A percentile compares a stretch with the other conserved stretches of the same genome.
Conservation (phyloP, 2,797 vertebrate genomes). For the Buceros bicornis region DNA sequence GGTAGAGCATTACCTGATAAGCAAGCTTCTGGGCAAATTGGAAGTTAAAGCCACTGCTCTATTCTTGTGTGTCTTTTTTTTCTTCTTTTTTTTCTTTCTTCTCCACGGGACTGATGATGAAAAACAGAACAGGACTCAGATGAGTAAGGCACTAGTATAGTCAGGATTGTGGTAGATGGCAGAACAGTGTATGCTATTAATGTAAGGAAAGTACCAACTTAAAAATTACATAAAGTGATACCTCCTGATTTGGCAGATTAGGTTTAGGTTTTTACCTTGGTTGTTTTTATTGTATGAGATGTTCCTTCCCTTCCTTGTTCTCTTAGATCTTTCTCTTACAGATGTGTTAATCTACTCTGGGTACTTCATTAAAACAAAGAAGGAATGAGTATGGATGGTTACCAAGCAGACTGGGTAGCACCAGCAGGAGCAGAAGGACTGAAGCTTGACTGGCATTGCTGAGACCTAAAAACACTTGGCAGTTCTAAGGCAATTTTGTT, state of each 20-base stretch:
- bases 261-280: neutral
- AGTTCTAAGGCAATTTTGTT: neutral
- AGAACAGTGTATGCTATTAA: neutral
- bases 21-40: neutral
- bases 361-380: neutral
- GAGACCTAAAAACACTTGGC: neutral
- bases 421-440: neutral
- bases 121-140: neutral
- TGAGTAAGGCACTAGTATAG: neutral
- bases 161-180: neutral
- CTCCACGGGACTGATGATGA: neutral
- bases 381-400: neutral
- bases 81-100: neutral
- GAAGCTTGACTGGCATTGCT: neutral
- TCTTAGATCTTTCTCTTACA: neutral
- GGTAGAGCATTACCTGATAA: neutral
- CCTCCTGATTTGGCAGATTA: neutral
- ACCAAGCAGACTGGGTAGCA: rapidly evolving
- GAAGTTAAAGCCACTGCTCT: neutral
- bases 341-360: neutral
- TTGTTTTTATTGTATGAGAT: neutral
- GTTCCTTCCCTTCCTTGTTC: neutral
- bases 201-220: neutral
- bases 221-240: neutral
- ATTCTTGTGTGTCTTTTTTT: neutral